phyloP scores from a whole-genome alignment of 2,888 invertebrate genomes.

The Anagyrus pseudococci region DNA sequence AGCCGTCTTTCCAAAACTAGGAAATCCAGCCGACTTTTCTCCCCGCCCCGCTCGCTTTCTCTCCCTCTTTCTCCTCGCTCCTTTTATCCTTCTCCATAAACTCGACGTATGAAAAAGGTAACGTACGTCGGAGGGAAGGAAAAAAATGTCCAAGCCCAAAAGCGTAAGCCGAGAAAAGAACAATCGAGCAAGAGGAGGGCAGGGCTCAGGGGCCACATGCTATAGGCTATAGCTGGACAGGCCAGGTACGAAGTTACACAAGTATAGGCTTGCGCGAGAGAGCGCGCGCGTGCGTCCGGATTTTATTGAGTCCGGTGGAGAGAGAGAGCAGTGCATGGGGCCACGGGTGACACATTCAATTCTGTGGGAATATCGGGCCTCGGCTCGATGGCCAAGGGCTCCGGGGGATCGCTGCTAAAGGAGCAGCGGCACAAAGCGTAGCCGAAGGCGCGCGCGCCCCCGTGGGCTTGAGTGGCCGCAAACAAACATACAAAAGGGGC shows the following conservation, averaged over 20 bases:
- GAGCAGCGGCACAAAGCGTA: constrained; percentile 24
- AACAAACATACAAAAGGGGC: constrained; percentile 53
- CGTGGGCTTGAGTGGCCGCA: constrained; percentile 53
- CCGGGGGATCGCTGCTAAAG: constrained; percentile 27
- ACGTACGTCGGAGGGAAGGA: neutral
- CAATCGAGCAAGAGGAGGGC: constrained; percentile 20
- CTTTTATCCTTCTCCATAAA: no score
- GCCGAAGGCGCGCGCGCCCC: constrained; percentile 3
- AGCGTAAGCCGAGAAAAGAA: constrained; percentile 31
- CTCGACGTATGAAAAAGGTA: neutral
- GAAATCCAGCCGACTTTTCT: constrained; percentile 17
- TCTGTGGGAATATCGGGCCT: constrained; percentile 40
- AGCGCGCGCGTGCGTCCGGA: no score
- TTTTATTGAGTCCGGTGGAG: constrained; percentile 33
- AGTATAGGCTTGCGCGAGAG: no score
- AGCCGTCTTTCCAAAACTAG: constrained; percentile 11
- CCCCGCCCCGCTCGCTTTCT: neutral
- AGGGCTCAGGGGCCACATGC: constrained; percentile 10
- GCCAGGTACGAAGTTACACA: no score
- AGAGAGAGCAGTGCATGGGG: no score
- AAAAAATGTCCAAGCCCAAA: constrained; percentile 12
- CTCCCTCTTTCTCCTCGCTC: no score
- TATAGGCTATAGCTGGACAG: no score
- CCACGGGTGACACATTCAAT: constrained; percentile 29
- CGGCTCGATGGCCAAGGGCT: no score